These are phyloP conservation scores for Drosophila pseudotakahashii DNA, from an alignment of 2,888 invertebrate genomes.

Conservation along the genomic window DNA sequence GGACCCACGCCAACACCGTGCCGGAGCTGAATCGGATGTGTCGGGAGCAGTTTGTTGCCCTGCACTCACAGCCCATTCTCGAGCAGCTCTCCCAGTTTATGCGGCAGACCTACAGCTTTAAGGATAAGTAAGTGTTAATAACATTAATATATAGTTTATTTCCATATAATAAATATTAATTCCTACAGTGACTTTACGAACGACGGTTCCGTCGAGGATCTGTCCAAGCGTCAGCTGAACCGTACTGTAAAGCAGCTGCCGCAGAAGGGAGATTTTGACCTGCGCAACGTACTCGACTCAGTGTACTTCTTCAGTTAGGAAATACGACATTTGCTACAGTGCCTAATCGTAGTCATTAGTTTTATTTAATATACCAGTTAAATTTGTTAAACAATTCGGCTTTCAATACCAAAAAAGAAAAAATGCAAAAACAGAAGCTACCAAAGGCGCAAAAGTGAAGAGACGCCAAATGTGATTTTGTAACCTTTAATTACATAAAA, in stretches of 20 bases:
- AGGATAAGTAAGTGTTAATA: slow-evolving; percentile 85
- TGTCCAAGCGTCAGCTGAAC: slow-evolving; percentile 88
- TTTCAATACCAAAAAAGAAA: slow-evolving; percentile 61
- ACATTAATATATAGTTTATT: no score
- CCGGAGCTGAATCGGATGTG: slow-evolving; percentile 96
- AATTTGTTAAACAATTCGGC: slow-evolving; percentile 57
- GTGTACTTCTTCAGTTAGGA: slow-evolving; percentile 93
- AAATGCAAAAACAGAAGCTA: slow-evolving; percentile 1
- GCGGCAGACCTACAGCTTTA: slow-evolving; percentile 88
- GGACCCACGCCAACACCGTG: slow-evolving; percentile 97
- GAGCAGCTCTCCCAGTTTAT: slow-evolving; percentile 93
- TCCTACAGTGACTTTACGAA: slow-evolving; percentile 84
- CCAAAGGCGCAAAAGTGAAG: slow-evolving; percentile 9
- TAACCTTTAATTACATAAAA: slow-evolving; percentile 44
- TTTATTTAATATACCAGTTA: slow-evolving; percentile 48
- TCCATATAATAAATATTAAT: slow-evolving; percentile 2
- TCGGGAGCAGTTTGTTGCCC: slow-evolving; percentile 98
- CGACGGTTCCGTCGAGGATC: slow-evolving; percentile 85
- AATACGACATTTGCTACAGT: slow-evolving; percentile 28
- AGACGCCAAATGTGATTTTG: slow-evolving; percentile 64
- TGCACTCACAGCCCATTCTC: slow-evolving; percentile 96
- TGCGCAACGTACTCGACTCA: slow-evolving; percentile 90
- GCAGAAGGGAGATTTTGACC: slow-evolving; percentile 90
- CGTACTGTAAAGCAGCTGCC: slow-evolving; percentile 88
- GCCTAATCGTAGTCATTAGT: slow-evolving; percentile 61